Evolutionary conservation across 1,140 invertebrate species (phyloP).

Genomic region (Drosophila pandora): DNA sequence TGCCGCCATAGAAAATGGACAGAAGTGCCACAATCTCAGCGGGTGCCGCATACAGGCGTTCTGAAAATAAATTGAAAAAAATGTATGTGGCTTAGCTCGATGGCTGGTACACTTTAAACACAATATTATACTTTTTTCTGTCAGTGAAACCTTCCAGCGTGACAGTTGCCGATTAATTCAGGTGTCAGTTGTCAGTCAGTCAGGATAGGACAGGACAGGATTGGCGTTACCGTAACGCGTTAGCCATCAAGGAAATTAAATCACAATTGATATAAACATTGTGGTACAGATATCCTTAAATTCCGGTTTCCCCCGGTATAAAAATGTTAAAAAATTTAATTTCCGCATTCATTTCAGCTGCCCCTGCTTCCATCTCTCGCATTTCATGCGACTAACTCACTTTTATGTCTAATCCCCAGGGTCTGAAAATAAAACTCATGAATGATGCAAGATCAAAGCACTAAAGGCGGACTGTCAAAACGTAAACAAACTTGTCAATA

Average conservation of each 20-base stretch:
- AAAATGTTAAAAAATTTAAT: background rate
- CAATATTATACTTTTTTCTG: background rate
- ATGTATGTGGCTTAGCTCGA: background rate
- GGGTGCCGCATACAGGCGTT: constrained; percentile 89
- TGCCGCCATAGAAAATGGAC: constrained; percentile 91
- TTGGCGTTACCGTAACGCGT: constrained; percentile 5
- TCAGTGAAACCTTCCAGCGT: constrained; percentile 6
- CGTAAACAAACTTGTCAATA: constrained; percentile 25
- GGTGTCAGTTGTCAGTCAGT: constrained; percentile 33
- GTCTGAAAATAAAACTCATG: constrained; percentile 5
- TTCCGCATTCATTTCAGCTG: background rate
- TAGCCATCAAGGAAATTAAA: constrained; percentile 33
- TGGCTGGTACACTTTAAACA: background rate
- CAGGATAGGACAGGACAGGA: background rate
- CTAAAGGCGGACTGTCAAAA: constrained; percentile 18
- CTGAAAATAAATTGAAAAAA: constrained; percentile 29
- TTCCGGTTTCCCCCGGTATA: background rate
- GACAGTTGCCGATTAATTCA: constrained; percentile 35
- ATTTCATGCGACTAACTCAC: background rate
- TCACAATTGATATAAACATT: constrained; percentile 1
- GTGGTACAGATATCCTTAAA: background rate
- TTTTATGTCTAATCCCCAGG: background rate
- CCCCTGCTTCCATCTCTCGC: background rate
- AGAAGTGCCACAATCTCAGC: constrained; percentile 89
- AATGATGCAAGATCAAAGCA: constrained; percentile 37